Conservation (phyloP, 92 coral and sea anemone species). For the Phenganax subtilis region DNA sequence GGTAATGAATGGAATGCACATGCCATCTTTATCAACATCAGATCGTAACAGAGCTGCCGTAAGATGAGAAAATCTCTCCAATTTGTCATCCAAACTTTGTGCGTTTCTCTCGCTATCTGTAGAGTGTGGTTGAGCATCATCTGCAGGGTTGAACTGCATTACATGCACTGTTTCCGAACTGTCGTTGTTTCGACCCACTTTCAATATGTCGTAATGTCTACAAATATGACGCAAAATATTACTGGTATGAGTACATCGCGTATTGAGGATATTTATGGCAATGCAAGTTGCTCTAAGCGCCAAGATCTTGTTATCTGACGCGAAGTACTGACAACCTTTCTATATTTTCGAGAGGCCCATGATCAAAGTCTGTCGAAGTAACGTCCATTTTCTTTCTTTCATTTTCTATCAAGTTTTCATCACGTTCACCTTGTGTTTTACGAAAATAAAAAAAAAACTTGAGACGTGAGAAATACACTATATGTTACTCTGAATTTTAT, state of each 20-base stretch:
- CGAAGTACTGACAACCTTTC: background rate
- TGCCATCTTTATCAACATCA: conserved; percentile 29
- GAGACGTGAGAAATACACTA: no score
- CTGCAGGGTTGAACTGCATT: background rate
- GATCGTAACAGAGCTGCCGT: conserved; percentile 24
- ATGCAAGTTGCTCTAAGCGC: background rate
- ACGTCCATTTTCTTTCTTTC: conserved; percentile 6
- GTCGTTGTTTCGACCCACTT: background rate
- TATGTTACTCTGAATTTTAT: no score
- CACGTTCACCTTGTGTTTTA: background rate
- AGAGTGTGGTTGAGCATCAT: conserved; percentile 9
- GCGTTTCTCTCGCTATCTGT: conserved; percentile 15
- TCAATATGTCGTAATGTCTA: conserved; percentile 25
- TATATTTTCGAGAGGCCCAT: background rate
- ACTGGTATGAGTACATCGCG: background rate
- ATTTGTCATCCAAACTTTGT: conserved; percentile 28
- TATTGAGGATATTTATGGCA: background rate
- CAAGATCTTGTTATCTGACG: no score
- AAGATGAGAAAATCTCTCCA: conserved; percentile 31
- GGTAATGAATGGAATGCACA: background rate
- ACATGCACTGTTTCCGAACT: conserved; percentile 13
- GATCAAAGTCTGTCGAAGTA: background rate
- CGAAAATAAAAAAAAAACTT: background rate
- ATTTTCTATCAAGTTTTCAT: background rate
- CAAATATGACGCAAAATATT: background rate